Evolutionary conservation across 2,113 vertebrate species (phyloP), one percentile per base, ranked within the genome.

Genomic region (Promerops cafer): DNA sequence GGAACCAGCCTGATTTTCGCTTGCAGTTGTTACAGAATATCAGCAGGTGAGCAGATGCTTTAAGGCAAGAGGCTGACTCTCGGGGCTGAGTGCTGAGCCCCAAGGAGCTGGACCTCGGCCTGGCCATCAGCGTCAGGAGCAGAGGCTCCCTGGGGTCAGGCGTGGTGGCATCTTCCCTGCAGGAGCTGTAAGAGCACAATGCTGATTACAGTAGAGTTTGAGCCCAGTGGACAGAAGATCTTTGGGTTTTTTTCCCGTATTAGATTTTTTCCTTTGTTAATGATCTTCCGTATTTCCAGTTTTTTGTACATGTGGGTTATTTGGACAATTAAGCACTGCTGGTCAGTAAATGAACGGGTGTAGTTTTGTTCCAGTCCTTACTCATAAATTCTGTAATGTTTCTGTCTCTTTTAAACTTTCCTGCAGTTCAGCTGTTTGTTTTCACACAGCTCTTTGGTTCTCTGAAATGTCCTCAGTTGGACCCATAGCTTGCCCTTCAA

Each of bases 11-110:
- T 27, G 1, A 11, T 13, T 39, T 79, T 50, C 49, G 10, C 18
- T 52, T 20, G 11, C 18, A 3, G 1, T 39, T 66, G 8, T 47
- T 30, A 5, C 0, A 6, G 50, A 52, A 0, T 9, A 8, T 15
- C 64, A n/a, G 10, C 24, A 30, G 27, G 40, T 16, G 31, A 22
- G 2, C 9, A 35, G 28, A 1, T 11, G 27, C 35, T 52, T 28
- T 13, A 5, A 28, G 45, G 50, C 60, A 23, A 19, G 30, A 26
- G 39, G 31, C 23, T 72, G 20, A 1, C 11, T 8, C 27, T 75
- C 16, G 0, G 5, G 23, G 44, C 53, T 27, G 22, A 1, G n/a
- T 18, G 44, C 44, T 3, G 47, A 28, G 56, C 35, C 45, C 33
- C 37, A 3, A 3, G 42, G 61, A 15, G 66, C 5, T 47, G 39